Evolutionary conservation across 2,888 invertebrate genomes (phyloP), one percentile per base, ranked within the genome.

Genomic region (Liposcelis brunnea): DNA sequence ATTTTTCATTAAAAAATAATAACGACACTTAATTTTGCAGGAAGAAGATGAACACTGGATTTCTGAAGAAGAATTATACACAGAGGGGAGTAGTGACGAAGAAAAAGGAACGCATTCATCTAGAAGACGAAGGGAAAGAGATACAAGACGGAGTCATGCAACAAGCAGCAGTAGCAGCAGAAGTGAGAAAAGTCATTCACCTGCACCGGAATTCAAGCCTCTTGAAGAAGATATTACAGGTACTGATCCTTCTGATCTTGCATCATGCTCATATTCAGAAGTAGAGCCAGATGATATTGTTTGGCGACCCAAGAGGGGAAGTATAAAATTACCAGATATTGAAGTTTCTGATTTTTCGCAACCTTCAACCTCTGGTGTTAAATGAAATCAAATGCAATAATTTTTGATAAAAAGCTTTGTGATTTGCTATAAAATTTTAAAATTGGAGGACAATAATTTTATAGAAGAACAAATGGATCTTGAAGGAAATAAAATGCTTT

Each of bases 1-100:
- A n/a, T 26, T 26, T 26, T 26, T 26, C 26, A 26, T 26, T 6
- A 6, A 8, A 6, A 26, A 26, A 4, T 26, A n/a, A n/a, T 26
- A 26, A 26, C 26, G 8, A 26, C 5, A 6, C 8, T 26, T 4
- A 6, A 4, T 26, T 26, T 26, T 48, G 45, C 49, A 65, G 65
- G 64, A 64, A 45, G 64, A 65, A 36, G 65, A 66, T 42, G 64
- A 65, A 31, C 55, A 60, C 34, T 66, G 66, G 66, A 66, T 66
- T 45, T 66, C 65, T 2, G 64, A 63, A n/a, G 65, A 66, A 53
- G 66, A 66, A 51, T 52, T 66, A n/a, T 61, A 59, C 48, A 65
- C 65, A 10, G 66, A 66, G 48, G 66, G 65, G 21, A 66, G 60
- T 44, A 61, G 61, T 47, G 61, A 65, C 49, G 65, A 65, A 47